Percentiles rank a stretch among this genome's conserved stretches.
These are phyloP conservation scores for Drosophila azteca DNA, from an alignment of 1,140 invertebrate genomes.

Conservation along the genomic window DNA sequence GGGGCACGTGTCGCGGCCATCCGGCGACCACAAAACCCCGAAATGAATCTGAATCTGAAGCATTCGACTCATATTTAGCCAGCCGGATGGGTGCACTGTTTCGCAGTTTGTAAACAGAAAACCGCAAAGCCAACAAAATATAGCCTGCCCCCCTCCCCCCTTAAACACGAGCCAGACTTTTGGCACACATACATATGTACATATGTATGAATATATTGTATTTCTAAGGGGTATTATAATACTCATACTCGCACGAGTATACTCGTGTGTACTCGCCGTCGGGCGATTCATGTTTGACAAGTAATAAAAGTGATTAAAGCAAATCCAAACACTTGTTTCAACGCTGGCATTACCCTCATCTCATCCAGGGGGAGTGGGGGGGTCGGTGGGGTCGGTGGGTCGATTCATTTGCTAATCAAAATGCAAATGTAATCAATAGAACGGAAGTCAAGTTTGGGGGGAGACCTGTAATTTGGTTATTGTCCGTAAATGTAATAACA, in stretches of 20 bases:
- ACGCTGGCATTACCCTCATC: constrained; percentile 17
- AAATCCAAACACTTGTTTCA: constrained; percentile 70
- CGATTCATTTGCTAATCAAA: constrained; percentile 70
- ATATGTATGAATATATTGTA: constrained; percentile 3
- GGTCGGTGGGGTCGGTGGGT: not conserved
- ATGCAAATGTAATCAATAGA: constrained; percentile 75
- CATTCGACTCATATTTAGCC: constrained; percentile 31
- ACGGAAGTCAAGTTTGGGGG: constrained; percentile 44
- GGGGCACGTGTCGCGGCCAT: constrained; percentile 49
- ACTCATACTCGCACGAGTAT: constrained; percentile 13
- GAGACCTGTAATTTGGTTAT: constrained; percentile 57
- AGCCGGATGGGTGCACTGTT: constrained; percentile 26
- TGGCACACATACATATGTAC: not conserved
- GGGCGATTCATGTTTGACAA: constrained; percentile 73
- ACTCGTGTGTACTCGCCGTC: constrained; percentile 33
- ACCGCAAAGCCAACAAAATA: constrained; percentile 75
- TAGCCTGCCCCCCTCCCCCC: constrained; percentile 8
- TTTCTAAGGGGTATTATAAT: constrained; percentile 3
- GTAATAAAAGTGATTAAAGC: constrained; percentile 78
- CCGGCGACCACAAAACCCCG: constrained; percentile 34
- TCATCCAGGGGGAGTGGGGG: not conserved
- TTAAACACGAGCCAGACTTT: too few species aligned
- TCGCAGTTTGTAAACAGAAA: constrained; percentile 54
- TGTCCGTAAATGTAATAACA: constrained; percentile 68
- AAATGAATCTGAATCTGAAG: constrained; percentile 7